These are phyloP conservation scores for Nautilus pompilius DNA, from an alignment of 1,140 invertebrate species.

Conservation along the genomic window DNA sequence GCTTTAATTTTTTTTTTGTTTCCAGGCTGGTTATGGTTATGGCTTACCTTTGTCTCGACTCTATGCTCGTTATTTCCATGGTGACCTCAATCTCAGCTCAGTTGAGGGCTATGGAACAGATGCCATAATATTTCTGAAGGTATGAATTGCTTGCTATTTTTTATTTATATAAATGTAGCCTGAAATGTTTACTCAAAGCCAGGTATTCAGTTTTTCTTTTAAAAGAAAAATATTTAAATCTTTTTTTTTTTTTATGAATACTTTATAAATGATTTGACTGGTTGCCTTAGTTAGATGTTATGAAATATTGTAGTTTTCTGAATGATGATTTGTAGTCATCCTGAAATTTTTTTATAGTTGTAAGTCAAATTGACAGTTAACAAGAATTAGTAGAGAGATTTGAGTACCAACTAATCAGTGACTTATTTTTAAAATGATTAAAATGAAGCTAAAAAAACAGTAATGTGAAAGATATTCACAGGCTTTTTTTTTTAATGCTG, in stretches of 20 bases:
- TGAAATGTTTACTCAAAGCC: not conserved
- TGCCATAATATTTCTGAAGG: conserved; percentile 94
- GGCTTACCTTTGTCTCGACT: conserved; percentile 93
- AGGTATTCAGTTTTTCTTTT: not conserved
- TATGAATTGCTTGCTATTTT: conserved; percentile 51
- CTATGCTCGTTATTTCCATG: conserved; percentile 97
- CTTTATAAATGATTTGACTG: not conserved
- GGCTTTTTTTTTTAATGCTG: too few species aligned
- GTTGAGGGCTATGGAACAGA: conserved; percentile 97
- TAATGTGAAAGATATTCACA: too few species aligned
- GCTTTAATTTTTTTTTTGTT: conserved; percentile 16
- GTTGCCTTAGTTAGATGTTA: not conserved
- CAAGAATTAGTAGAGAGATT: too few species aligned
- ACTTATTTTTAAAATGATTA: too few species aligned
- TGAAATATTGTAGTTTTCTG: not conserved
- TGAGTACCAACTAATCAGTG: too few species aligned
- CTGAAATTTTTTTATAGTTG: too few species aligned
- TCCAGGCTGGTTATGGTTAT: conserved; percentile 85
- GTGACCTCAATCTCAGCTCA: conserved; percentile 86
- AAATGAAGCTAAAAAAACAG: too few species aligned
- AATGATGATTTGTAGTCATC: not conserved
- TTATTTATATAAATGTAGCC: not conserved
- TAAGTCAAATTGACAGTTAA: too few species aligned
- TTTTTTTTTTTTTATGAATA: not conserved
- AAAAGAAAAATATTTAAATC: not conserved